phyloP scores from a whole-genome alignment of 2,797 vertebrate species.

The Heteromormyrus szaboi region DNA sequence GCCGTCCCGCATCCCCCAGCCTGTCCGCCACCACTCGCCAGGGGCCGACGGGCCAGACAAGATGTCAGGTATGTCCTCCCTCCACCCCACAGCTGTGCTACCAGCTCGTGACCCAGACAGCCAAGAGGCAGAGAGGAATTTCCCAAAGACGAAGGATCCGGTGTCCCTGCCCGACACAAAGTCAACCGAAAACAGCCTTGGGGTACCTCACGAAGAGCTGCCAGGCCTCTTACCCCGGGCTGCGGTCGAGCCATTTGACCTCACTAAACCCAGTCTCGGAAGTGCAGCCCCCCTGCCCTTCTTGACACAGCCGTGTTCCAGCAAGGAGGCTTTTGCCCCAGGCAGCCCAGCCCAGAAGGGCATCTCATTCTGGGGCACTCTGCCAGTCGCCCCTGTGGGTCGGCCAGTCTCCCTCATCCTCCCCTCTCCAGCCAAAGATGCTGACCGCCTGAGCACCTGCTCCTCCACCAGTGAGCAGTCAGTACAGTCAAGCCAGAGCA shows the following conservation, averaged over 20 bases:
- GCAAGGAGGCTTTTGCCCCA: slow-evolving; percentile 77
- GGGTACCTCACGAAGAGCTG: slow-evolving; percentile 54
- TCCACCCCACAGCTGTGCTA: slow-evolving; percentile 57
- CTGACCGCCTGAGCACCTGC: slow-evolving; percentile 93
- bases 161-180: slow-evolving; percentile 69
- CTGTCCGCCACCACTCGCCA: slow-evolving; percentile 87
- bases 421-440: slow-evolving; percentile 92
- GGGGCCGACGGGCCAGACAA: slow-evolving; percentile 89
- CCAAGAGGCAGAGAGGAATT: slow-evolving; percentile 42
- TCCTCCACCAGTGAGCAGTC: slow-evolving; percentile 98
- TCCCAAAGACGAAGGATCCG: slow-evolving; percentile 63
- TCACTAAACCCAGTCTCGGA: slow-evolving; percentile 78
- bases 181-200: slow-evolving; percentile 53
- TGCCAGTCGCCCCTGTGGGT: slow-evolving; percentile 89
- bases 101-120: slow-evolving; percentile 42
- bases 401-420: slow-evolving; percentile 94
- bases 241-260: slow-evolving; percentile 69
- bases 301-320: slow-evolving; percentile 65
- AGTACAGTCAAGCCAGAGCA: slow-evolving; percentile 95
- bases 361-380: slow-evolving; percentile 86
- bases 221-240: slow-evolving; percentile 57
- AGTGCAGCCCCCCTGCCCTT: slow-evolving; percentile 72
- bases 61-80: slow-evolving; percentile 91
- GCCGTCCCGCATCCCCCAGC: slow-evolving; percentile 94
- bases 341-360: slow-evolving; percentile 87